phyloP scores from a whole-genome alignment of 2,797 vertebrate species.

The Phataginus tetradactyla region DNA sequence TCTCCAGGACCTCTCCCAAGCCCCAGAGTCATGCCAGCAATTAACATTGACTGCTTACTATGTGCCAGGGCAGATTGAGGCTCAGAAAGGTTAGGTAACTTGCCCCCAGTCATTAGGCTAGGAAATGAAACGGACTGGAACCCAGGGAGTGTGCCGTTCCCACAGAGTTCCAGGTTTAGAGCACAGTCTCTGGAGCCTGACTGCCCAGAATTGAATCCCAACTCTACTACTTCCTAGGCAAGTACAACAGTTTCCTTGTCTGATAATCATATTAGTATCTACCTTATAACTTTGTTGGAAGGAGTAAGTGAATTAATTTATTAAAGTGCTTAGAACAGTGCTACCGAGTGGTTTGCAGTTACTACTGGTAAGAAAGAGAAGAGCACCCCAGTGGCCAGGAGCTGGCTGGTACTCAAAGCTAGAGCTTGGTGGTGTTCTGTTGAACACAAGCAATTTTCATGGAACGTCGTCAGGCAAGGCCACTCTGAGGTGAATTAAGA shows the following conservation, averaged over 20 bases:
- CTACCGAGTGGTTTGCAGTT: not conserved
- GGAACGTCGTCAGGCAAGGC: not conserved
- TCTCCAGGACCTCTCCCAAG: slow-evolving; percentile 8
- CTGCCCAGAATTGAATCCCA: not conserved
- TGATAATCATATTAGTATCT: not conserved
- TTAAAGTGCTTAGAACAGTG: not conserved
- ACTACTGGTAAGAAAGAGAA: not conserved
- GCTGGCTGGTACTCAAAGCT: not conserved
- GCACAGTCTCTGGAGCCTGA: not conserved
- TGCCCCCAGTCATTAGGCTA: not conserved
- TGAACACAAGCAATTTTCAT: not conserved
- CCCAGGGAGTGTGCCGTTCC: not conserved
- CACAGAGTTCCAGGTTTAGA: not conserved
- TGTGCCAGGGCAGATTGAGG: not conserved
- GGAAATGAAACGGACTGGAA: not conserved
- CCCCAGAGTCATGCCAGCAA: not conserved
- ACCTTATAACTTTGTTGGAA: not conserved
- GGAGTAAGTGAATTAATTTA: not conserved
- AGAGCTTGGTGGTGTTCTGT: not conserved
- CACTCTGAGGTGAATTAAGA: not conserved
- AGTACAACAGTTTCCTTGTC: not conserved
- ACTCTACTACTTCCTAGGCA: not conserved
- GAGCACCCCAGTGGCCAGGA: not conserved
- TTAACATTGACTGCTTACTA: not conserved
- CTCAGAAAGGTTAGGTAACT: not conserved